Evolutionary conservation across 2,797 vertebrate species (phyloP), one percentile per base, ranked within the genome.

Genomic region (Rallus crepitans): DNA sequence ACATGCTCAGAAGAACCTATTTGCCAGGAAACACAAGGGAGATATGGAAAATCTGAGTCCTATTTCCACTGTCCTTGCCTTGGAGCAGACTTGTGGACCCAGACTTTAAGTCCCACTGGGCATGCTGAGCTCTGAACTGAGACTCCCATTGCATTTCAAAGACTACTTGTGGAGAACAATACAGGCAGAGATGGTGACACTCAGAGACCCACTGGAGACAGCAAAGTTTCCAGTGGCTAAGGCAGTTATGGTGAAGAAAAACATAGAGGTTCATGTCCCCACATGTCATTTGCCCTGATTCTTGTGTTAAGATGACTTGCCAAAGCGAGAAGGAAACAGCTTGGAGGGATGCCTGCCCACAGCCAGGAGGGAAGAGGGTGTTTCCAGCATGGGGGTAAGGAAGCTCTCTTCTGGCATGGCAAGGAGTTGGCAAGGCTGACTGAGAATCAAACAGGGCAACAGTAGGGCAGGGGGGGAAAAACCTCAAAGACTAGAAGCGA

Each of bases 361-460:
- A 85, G 40, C 76, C 72, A 68, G 47, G 31, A 83, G 79, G 45
- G 30, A 75, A 81, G 59, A 76, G 23, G 12, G 47, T 77, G 70
- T 77, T 93, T 92, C 70, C 66, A 84, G 55, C 35, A 78, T 9
- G 18, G 30, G 73, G 42, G 59, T 78, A 79, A 94, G 59, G 80
- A 96, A 96, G 87, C 52, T 55, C 40, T 89, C 81, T 82, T 76
- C 83, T 90, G 92, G 95, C 80, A 70, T 48, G 39, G 25, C 1
- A 4, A 97, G 30, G 27, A 93, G 68, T 56, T 96, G 96, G 94
- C 91, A 94, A 89, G 25, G 31, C 55, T 82, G 75, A 75, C 33
- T n/a, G 64, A 82, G 68, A 91, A 87, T 87, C 75, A 96, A 95
- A 80, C 71, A 90, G 83, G 75, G 71, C 48, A 94, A 72, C 50